Base-by-base conservation (phyloP, 2,113 vertebrate species). In the Vulpes vulpes region DNA sequence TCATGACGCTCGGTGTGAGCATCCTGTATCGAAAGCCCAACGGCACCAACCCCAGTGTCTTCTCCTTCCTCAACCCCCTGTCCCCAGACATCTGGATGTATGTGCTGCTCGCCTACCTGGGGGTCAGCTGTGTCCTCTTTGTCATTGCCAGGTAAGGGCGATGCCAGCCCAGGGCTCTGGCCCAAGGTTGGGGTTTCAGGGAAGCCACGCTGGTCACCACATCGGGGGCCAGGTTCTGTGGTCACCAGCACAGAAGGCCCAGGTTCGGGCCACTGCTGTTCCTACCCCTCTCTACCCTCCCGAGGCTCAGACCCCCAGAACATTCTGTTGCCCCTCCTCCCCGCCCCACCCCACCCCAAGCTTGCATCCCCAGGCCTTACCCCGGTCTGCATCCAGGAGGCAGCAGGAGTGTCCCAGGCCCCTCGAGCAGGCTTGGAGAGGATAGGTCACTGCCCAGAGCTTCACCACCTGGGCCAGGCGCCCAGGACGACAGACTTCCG, bases 21-120 rank as follows among this genome's bases (percentile, higher is more conserved):
- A 99, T 99, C 97, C 97, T 99, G 27, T 99, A 99, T 88, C 99
- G 99, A 43, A 99, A 99, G 62, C 99, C 99, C 98, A 99, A 99
- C 1, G 98, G 99, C 95, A 99, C 99, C 99, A 99, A 99, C 98
- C 99, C 99, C 59, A 99, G 99, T n/a, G 99, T 99, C 97, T 99
- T 99, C 99, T 99, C 99, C 98, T 99, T 99, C 98, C 99, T 99
- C 90, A 99, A 99, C 97, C 99, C 99, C 3, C 99, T 99, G 96
- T 99, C 99, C 71, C 99, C 99, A 0, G 99, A 99, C 98, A 99
- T 99, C 96, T 99, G 99, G 99, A 99, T 99, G 98, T 99, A 99
- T 97, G 99, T 99, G 97, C 99, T 99, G 1, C 99, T 99, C 0
- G 99, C 99, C 85, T 99, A 99, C 98, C 98, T 99, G 86, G 99